Evolutionary conservation across 2,797 vertebrate genomes (phyloP).

Genomic region (Diplodus sargus): DNA sequence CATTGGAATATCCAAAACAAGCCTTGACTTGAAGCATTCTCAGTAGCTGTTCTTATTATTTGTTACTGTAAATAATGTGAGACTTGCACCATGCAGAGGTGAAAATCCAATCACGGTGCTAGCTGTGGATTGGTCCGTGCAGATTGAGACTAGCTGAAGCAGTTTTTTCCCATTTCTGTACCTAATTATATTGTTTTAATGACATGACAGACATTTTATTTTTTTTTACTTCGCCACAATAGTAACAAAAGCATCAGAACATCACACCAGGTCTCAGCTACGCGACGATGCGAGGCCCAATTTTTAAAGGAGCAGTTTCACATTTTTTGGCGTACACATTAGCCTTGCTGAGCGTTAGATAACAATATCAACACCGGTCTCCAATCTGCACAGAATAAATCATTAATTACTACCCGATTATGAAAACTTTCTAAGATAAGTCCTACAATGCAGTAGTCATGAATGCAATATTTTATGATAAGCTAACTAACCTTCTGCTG

Average conservation of each 20-base stretch:
- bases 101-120: neutral
- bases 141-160: neutral
- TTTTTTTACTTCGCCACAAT: neutral
- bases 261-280: neutral
- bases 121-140: neutral
- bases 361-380: neutral
- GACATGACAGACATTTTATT: no score
- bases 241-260: neutral
- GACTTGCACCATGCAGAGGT: neutral
- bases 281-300: neutral
- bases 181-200: neutral
- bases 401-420: no score
- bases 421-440: no score
- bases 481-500: neutral
- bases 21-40: neutral
- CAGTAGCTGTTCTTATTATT: neutral
- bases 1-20: slow-evolving; percentile 34
- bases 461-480: neutral
- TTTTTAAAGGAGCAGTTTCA: neutral
- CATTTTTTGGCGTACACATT: neutral
- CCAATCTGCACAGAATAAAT: neutral
- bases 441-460: no score
- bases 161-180: neutral
- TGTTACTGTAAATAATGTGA: neutral
- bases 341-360: neutral